Evolutionary conservation across 2,888 invertebrate species (phyloP), one percentile per base, ranked within the genome.

Genomic region (Sinohyriopsis cumingii): DNA sequence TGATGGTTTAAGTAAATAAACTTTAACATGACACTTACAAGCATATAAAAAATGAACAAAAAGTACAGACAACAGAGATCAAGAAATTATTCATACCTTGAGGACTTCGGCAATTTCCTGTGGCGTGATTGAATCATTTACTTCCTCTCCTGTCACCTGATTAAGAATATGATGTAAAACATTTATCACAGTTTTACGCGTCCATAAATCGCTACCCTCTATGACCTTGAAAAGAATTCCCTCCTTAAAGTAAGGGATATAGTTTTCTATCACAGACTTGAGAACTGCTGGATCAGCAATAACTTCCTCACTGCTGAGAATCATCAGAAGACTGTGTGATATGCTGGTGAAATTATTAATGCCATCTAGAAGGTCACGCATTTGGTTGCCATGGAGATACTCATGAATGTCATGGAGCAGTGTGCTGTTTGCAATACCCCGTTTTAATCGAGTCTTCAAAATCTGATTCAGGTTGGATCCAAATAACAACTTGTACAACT

Each of bases 401-500:
- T 45, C 45, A 3, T 45, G 45, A 45, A 45, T 45, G 45, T 45
- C 45, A 45, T 45, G 45, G 45, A 15, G 45, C 15, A 45, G 45
- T 15, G 12, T 45, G 45, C 3, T 45, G 45, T 15, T 45, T 45
- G 45, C 3, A 45, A 45, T 45, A 12, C 45, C 15, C 45, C 45
- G 45, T 45, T 45, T 45, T 12, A 45, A 45, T 12, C 45, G 45
- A 45, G 45, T 12, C 12, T 45, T 45, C 45, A 45, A 15, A 45
- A 12, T 45, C 45, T 45, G 9, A 15, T 69, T 61, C 25, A 69
- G 72, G 64, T 78, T 78, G 4, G 79, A 80, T 18, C 84, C 85
- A 77, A 86, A 83, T 25, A 86, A 59, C 54, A 83, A 74, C 55
- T 72, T 75, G 69, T 85, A 85, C 12, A 86, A 73, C 86, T 86